Evolutionary conservation across 2,113 vertebrate genomes (phyloP), one percentile per base, ranked within the genome.

Genomic region (Ictalurus punctatus): DNA sequence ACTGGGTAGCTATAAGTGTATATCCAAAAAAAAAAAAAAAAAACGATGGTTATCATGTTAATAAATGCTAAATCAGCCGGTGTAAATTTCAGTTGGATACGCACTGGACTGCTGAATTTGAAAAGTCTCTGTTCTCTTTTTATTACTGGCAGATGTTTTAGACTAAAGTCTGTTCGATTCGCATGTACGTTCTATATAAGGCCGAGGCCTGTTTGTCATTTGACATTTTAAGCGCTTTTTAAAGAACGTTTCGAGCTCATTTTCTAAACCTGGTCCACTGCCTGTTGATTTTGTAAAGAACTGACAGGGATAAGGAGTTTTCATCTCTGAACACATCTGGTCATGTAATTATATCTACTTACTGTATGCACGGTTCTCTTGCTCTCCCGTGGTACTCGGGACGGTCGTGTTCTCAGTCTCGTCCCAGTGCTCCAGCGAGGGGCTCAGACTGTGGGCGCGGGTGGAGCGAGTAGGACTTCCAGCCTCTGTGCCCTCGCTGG

Each of bases 401-500:
- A 78, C 7, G 16, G 80, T 34, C 12, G 83, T 56, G 78, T 23
- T 63, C 14, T 89, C 78, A 4, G 65, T 30, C 44, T 94, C 93
- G 4, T 90, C 90, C 94, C 94, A 94, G 92, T 89, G 93, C 91
- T 85, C 92, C 88, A 92, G 84, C 48, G 91, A 88, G 12, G 95
- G 95, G 91, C 95, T 95, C 87, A 94, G 92, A 91, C 93, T 93
- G 59, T 87, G 92, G 0, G 85, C 91, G 14, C 59, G 92, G 2
- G 85, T 84, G 56, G 90, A 93, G 52, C 85, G 92, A 34, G 91
- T 63, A 1, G 95, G 95, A 90, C 95, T 96, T 54, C 91, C 88
- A 0, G 94, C 87, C 88, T 96, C 95, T 0, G 94, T 95, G 63
- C 92, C 95, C 92, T 96, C 95, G 21, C 94, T 96, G 79, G 94